Base-by-base conservation (phyloP, 92 coral and sea anemone species). In the Pocillopora grandis region DNA sequence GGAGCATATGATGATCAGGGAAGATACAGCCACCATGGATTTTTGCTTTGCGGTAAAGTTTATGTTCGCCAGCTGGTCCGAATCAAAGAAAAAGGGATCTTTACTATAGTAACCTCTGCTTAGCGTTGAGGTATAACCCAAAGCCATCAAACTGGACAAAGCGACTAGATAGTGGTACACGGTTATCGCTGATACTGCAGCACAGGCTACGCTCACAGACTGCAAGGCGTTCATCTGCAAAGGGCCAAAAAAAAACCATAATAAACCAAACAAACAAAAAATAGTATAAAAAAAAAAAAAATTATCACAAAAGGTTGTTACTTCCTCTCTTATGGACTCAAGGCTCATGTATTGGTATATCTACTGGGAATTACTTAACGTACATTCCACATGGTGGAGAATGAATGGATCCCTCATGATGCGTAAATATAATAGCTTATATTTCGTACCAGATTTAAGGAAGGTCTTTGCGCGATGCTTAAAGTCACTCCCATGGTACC, bases 401-500 rank as follows among this genome's bases (percentile, higher is more conserved):
- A 62, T 16, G n/a, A 0, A 15, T 62, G 3, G 16, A 10, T 62
- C n/a, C n/a, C 66, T 7, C n/a, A 16, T 62, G 16, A 62, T 14
- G 66, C n/a, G n/a, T 62, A 9, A 62, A 60, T 60, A 60, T 12
- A 60, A 12, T 2, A 19, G 63, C 8, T 16, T 66, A 20, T 12
- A 1, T 67, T 36, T 55, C 76, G 48, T 33, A 76, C 79, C 79
- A 76, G 33, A 27, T 16, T 76, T 16, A 55, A 21, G 62, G 79
- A 76, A 10, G 79, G 56, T 58, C 66, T 76, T 59, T 15, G 10
- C 3, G 42, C 7, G 65, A 21, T 9, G 65, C 42, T 66, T 49
- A 76, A 58, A 59, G 31, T 14, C 35, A 58, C n/a, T 76, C 79
- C 79, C 79, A 76, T 76, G 79, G 16, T 23, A 1, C 79, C 79